A percentile compares a stretch with the other conserved stretches of the same genome.
Conservation (phyloP, 1,140 invertebrate species). For the Sinonovacula constricta region DNA sequence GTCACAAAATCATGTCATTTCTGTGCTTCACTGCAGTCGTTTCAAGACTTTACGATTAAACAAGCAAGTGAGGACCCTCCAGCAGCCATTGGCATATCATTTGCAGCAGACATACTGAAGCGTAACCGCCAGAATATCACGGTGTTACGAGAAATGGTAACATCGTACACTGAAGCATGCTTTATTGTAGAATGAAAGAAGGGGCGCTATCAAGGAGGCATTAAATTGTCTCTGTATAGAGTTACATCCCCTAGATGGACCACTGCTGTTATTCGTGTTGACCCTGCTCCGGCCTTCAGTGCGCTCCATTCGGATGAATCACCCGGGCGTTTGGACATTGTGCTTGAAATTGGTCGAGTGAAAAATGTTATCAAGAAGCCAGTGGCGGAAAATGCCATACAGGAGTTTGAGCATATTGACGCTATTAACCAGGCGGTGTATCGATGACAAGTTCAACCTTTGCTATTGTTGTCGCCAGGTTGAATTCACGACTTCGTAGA, state of each 20-base stretch:
- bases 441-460: neutral
- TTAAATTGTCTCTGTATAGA: neutral
- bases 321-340: neutral
- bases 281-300: conserved; percentile 26
- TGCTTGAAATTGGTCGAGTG: conserved; percentile 22
- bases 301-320: conserved; percentile 17
- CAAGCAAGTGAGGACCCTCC: neutral
- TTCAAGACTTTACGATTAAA: neutral
- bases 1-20: neutral
- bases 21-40: neutral
- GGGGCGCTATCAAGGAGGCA: neutral
- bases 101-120: conserved; percentile 48
- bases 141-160: conserved; percentile 46
- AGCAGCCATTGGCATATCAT: conserved; percentile 22
- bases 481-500: conserved; percentile 23
- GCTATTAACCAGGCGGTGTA: conserved; percentile 15
- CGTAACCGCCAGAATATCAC: conserved; percentile 40
- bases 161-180: conserved; percentile 32
- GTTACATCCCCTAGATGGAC: conserved; percentile 33
- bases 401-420: conserved; percentile 37
- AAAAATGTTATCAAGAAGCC: conserved; percentile 55
- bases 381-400: conserved; percentile 42
- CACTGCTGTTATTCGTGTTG: conserved; percentile 30
- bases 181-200: conserved; percentile 32
- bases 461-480: neutral